A percentile compares a stretch with the other conserved stretches of the same genome.
Conservation (phyloP, 1,140 invertebrate species). For the Parapsyche elsis region DNA sequence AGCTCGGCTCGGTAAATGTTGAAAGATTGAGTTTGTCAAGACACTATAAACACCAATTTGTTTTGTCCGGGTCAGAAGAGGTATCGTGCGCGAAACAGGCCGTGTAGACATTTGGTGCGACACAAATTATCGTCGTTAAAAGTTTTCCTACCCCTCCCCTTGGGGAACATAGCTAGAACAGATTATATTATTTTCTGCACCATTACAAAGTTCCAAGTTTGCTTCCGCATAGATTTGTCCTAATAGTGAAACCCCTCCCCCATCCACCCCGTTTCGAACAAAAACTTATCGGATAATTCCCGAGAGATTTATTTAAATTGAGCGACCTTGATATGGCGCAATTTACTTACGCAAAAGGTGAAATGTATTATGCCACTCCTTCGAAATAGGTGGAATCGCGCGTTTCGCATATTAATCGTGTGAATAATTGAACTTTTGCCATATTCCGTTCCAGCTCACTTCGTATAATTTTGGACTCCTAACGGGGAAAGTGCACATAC, state of each 20-base stretch:
- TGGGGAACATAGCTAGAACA: neutral
- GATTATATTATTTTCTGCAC: neutral
- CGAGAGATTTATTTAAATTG: too few species aligned
- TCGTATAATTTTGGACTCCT: neutral
- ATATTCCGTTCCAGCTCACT: neutral
- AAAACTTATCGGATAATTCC: too few species aligned
- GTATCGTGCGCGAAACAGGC: neutral
- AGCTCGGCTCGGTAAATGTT: too few species aligned
- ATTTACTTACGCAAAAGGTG: too few species aligned
- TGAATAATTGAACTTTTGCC: conserved; percentile 16
- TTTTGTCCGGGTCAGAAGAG: neutral
- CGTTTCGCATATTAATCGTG: conserved; percentile 13
- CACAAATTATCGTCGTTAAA: conserved; percentile 23
- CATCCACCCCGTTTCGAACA: too few species aligned
- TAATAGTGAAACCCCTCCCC: too few species aligned
- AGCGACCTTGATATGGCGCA: too few species aligned
- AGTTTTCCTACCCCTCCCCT: neutral
- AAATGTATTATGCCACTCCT: too few species aligned
- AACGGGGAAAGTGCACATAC: too few species aligned
- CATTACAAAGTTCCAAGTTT: neutral
- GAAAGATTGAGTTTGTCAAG: neutral
- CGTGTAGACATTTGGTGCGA: too few species aligned
- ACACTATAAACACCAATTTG: conserved; percentile 1
- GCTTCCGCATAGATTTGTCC: too few species aligned
- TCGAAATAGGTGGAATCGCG: neutral